Evolutionary conservation across 2,797 vertebrate species (phyloP), one percentile per base, ranked within the genome.

Genomic region (Gymnoscopelus braueri): DNA sequence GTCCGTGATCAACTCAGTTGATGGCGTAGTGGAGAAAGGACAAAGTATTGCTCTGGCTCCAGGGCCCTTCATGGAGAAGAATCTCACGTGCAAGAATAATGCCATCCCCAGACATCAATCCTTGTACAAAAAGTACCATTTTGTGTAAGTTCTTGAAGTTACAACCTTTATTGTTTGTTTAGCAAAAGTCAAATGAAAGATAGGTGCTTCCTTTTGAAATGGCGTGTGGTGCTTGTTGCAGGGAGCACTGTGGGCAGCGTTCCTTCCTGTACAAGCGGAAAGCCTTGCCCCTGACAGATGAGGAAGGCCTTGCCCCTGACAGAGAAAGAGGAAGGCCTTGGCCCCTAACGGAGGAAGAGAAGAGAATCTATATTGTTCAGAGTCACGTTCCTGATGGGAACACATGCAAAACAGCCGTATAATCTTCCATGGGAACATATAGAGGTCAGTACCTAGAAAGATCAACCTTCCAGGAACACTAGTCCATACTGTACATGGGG

Each of bases 261-360:
- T 84, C 76, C 0, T 85, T 88, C 60, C 64, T 65, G 55, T 77
- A 84, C 75, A 91, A 88, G 78, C 62, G 60, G 29, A 67, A 47
- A 1, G 49, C 64, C 3, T 5, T 39, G 49, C 82, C 85, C 19
- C 82, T 89, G 51, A 85, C 74, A 0, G 77, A 83, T 81, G 71
- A 61, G 53, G 7, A 67, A 51, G 4, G 35, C 49, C 4, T 3
- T 26, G 53, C 63, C 73, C 2, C 68, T 84, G n/a, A 72, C 39
- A 5, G 32, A 32, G 32, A 5, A 91, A 88, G 78, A 60, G 60
- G 29, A 67, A 47, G 0, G 49, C 64, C 3, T 5, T 39, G 50
- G 81, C 84, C 23, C 83, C 39, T 44, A 8, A 44, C 57, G 2
- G 74, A 84, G 0, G 11, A 80, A 57, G 79, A 90, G 71, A 84